Evolutionary conservation across 2,797 vertebrate genomes (phyloP).

Genomic region (Erpetoichthys calabaricus): DNA sequence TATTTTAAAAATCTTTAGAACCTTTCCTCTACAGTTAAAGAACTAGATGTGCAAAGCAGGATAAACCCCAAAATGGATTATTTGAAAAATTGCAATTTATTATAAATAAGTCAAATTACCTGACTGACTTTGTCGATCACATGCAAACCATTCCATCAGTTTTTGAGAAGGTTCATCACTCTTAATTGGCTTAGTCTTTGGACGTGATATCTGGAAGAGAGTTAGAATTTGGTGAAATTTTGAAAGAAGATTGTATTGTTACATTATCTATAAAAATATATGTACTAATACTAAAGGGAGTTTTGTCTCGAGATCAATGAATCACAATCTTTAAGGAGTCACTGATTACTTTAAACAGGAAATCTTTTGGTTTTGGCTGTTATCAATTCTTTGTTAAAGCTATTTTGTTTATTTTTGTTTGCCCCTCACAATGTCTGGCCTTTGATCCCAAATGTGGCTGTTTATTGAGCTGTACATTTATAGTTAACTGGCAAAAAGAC

Average conservation of each 20-base stretch:
- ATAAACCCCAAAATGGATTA: constrained; percentile 20
- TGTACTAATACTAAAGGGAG: constrained; percentile 4
- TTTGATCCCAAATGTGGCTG: too few species aligned
- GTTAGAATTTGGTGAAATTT: constrained; percentile 9
- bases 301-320: constrained; percentile 2
- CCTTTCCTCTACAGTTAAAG: too few species aligned
- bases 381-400: too few species aligned
- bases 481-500: too few species aligned
- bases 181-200: constrained; percentile 74
- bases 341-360: background rate
- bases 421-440: too few species aligned
- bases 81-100: constrained; percentile 2
- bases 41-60: too few species aligned
- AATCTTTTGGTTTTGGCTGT: background rate
- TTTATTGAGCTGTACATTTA: too few species aligned
- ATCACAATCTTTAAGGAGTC: background rate
- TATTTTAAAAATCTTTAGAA: too few species aligned
- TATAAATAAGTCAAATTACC: constrained; percentile 36
- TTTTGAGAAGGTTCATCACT: constrained; percentile 56
- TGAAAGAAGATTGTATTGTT: too few species aligned
- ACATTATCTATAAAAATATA: constrained; percentile 4
- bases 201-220: constrained; percentile 62
- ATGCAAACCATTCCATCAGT: constrained; percentile 67
- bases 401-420: too few species aligned
- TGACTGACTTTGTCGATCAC: constrained; percentile 83